Evolutionary conservation across 23 tunicate genomes (phyloP).

Genomic region (Diplosoma virens): DNA sequence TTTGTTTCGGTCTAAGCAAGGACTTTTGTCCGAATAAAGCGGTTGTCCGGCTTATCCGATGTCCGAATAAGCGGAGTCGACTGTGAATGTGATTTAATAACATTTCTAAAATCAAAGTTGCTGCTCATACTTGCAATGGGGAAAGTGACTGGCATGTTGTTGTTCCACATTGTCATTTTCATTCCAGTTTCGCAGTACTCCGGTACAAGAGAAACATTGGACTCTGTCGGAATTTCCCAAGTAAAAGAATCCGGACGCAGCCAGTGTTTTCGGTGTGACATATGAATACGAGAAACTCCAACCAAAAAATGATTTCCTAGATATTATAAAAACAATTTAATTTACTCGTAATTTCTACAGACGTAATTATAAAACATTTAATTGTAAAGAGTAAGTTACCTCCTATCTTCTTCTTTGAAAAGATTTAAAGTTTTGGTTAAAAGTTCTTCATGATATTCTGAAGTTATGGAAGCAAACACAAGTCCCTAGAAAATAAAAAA

Average conservation of each 20-base stretch:
- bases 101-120: no score
- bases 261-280: background rate
- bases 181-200: slow-evolving; percentile 29
- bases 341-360: no score
- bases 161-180: background rate
- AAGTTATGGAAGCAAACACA: background rate
- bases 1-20: no score
- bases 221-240: slow-evolving; percentile 32
- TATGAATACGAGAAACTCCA: background rate
- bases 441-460: background rate
- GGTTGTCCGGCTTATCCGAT: no score
- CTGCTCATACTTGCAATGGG: slow-evolving; percentile 29
- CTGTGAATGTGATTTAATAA: no score
- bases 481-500: background rate
- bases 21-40: no score
- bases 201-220: slow-evolving; percentile 36
- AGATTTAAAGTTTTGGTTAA: slow-evolving; percentile 5
- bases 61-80: no score
- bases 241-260: slow-evolving; percentile 23
- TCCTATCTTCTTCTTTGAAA: slow-evolving; percentile 1
- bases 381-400: slow-evolving; percentile 2
- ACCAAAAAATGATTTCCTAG: slow-evolving; percentile 25
- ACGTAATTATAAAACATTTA: background rate
- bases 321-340: no score
- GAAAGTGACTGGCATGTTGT: slow-evolving; percentile 1